Evolutionary conservation across 2,888 invertebrate genomes (phyloP).

Genomic region (Cepaea hortensis): DNA sequence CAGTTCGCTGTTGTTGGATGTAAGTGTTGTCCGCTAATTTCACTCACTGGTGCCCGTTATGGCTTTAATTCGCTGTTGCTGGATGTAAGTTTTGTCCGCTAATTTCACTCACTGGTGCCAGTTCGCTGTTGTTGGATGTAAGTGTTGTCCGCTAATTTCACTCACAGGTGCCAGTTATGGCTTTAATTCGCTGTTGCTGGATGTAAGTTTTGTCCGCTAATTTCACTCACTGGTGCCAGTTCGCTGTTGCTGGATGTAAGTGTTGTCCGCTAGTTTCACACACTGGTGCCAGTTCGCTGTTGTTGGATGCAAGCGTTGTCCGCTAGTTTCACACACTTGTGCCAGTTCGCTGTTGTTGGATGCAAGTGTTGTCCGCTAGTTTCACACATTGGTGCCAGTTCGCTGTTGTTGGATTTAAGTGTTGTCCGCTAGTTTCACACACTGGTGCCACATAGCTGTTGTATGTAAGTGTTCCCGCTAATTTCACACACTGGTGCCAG

Average conservation of each 20-base stretch:
- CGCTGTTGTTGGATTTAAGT: background rate
- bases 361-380: background rate
- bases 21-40: background rate
- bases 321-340: background rate
- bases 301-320: background rate
- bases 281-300: background rate
- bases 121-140: background rate
- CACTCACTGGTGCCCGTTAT: too few species aligned
- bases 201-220: slow-evolving; percentile 5
- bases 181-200: background rate
- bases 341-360: too few species aligned
- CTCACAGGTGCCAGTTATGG: background rate
- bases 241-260: background rate
- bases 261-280: background rate
- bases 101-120: too few species aligned
- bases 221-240: too few species aligned
- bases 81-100: slow-evolving; percentile 5
- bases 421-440: background rate
- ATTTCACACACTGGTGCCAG: background rate
- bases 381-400: background rate
- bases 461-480: too few species aligned
- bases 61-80: background rate
- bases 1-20: background rate
- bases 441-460: too few species aligned
- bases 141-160: background rate